phyloP scores from a whole-genome alignment of 2,888 invertebrate species.

The Zaprionus bogoriensis region DNA sequence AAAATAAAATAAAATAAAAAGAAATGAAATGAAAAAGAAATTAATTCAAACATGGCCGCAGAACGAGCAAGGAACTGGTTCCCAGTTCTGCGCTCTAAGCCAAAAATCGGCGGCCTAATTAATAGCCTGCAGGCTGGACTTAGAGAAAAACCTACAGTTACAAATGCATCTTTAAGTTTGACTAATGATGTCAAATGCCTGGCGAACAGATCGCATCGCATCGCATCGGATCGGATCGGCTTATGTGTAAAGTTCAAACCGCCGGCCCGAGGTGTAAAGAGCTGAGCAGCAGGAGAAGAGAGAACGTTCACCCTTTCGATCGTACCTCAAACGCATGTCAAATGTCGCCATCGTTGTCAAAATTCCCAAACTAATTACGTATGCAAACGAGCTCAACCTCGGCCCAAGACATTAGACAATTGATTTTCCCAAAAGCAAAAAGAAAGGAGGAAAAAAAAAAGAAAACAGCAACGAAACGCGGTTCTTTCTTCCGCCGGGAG shows the following conservation, averaged over 20 bases:
- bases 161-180: slow-evolving; percentile 74
- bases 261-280: slow-evolving; percentile 55
- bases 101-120: slow-evolving; percentile 40
- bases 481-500: slow-evolving; percentile 1
- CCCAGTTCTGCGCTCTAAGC: not conserved
- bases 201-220: no score
- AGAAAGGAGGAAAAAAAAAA: no score
- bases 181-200: slow-evolving; percentile 71
- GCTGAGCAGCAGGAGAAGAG: slow-evolving; percentile 15
- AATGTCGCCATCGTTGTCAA: slow-evolving; percentile 74
- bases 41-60: slow-evolving; percentile 57
- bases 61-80: slow-evolving; percentile 53
- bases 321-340: slow-evolving; percentile 74
- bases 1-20: no score
- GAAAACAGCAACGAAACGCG: not conserved
- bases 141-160: slow-evolving; percentile 32
- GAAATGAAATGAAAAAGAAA: slow-evolving; percentile 16
- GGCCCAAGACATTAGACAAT: slow-evolving; percentile 24
- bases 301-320: slow-evolving; percentile 38
- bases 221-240: slow-evolving; percentile 67
- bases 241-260: slow-evolving; percentile 75
- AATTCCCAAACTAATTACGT: slow-evolving; percentile 72
- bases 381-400: slow-evolving; percentile 64
- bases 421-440: slow-evolving; percentile 17
- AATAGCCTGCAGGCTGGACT: slow-evolving; percentile 50